phyloP scores from a whole-genome alignment of 2,888 invertebrate genomes.

The Physocephala rufipes region DNA sequence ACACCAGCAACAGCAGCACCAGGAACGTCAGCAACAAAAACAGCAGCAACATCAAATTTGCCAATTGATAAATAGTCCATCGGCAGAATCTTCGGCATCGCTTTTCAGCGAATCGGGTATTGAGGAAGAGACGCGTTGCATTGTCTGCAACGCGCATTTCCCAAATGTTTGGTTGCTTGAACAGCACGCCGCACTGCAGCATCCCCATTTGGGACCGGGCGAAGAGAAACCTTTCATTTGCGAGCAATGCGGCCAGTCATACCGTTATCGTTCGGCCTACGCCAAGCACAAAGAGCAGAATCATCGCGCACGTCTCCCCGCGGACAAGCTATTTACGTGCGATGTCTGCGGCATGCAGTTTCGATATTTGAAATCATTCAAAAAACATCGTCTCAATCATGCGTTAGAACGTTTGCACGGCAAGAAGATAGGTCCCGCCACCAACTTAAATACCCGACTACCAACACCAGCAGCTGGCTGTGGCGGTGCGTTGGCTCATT shows the following conservation, averaged over 20 bases:
- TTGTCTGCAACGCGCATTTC: slow-evolving; percentile 86
- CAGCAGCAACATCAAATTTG: slow-evolving; percentile 53
- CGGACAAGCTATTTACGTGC: slow-evolving; percentile 89
- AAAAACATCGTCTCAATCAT: slow-evolving; percentile 88
- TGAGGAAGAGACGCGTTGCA: slow-evolving; percentile 73
- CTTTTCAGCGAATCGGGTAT: slow-evolving; percentile 63
- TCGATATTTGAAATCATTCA: slow-evolving; percentile 87
- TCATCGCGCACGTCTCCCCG: slow-evolving; percentile 85
- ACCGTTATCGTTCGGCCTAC: slow-evolving; percentile 86
- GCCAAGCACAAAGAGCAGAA: slow-evolving; percentile 88
- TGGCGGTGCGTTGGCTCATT: slow-evolving; percentile 7
- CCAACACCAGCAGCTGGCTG: background rate
- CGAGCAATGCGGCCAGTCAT: slow-evolving; percentile 91
- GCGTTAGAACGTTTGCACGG: slow-evolving; percentile 84
- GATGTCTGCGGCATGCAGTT: slow-evolving; percentile 94
- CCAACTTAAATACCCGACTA: background rate
- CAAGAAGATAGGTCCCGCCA: slow-evolving; percentile 65
- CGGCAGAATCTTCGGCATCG: slow-evolving; percentile 51
- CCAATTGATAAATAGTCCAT: slow-evolving; percentile 59
- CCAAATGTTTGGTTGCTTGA: slow-evolving; percentile 89
- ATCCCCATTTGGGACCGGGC: slow-evolving; percentile 72
- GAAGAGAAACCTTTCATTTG: slow-evolving; percentile 91
- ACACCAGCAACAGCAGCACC: slow-evolving; percentile 53
- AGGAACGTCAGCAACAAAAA: slow-evolving; percentile 55
- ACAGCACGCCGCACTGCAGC: slow-evolving; percentile 85